A percentile compares a stretch with the other conserved stretches of the same genome.
Conservation (phyloP, 2,888 invertebrate species). For the Chymomyza procnemis region DNA sequence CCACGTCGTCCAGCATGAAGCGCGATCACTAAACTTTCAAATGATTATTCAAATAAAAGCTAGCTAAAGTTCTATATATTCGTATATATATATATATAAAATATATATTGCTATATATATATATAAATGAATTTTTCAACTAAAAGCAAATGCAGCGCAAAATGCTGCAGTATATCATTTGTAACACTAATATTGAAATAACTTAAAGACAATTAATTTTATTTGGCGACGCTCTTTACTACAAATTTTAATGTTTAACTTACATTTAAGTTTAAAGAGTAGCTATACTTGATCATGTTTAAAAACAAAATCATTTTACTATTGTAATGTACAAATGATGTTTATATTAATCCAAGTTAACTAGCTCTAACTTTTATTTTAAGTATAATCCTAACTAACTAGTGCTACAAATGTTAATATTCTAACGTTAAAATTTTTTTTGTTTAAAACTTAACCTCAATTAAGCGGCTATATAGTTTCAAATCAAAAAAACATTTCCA, state of each 20-base stretch:
- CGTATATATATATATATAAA: no score
- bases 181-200: neutral
- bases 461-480: neutral
- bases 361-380: neutral
- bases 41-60: slow-evolving; percentile 13
- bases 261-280: neutral
- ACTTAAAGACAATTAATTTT: neutral
- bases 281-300: neutral
- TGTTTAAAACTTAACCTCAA: neutral
- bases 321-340: neutral
- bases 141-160: slow-evolving; percentile 17
- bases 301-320: neutral
- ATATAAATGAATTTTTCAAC: slow-evolving; percentile 12
- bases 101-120: no score
- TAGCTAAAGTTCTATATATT: slow-evolving; percentile 21
- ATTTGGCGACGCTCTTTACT: neutral
- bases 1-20: slow-evolving; percentile 71
- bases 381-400: neutral
- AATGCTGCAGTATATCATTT: neutral
- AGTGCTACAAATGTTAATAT: neutral
- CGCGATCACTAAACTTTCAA: slow-evolving; percentile 74
- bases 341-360: neutral
- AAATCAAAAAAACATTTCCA: neutral
- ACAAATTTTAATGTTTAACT: neutral
- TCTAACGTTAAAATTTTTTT: neutral